A percentile compares a stretch with the other conserved stretches of the same genome.
phyloP scores from a whole-genome alignment of 2,888 invertebrate genomes.

The Melanargia galathea region DNA sequence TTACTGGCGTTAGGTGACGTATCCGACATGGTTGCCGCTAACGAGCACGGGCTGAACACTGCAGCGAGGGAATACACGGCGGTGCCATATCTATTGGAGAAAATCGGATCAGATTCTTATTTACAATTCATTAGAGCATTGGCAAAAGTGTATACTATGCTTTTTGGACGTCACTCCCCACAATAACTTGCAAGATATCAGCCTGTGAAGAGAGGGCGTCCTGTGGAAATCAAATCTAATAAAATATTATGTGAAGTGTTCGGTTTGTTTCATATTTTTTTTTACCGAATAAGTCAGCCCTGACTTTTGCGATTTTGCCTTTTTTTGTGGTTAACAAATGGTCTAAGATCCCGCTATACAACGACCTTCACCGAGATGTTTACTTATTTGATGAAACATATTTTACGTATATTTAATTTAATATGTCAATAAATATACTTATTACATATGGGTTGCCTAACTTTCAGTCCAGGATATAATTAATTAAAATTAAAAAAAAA shows the following conservation, averaged over 20 bases:
- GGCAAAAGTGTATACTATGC: neutral
- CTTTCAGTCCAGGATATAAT: too few species aligned
- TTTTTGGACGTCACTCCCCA: neutral
- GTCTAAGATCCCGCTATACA: too few species aligned
- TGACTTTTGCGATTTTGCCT: too few species aligned
- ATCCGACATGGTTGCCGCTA: neutral
- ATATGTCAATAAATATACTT: too few species aligned
- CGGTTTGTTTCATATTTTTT: neutral
- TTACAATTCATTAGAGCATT: neutral
- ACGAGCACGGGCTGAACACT: neutral
- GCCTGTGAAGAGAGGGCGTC: neutral
- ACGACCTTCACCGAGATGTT: too few species aligned
- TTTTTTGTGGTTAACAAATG: too few species aligned
- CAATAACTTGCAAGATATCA: neutral
- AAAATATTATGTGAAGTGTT: neutral
- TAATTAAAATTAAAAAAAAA: too few species aligned
- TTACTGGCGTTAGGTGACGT: conserved; percentile 3
- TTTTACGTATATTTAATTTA: too few species aligned
- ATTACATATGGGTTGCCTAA: too few species aligned
- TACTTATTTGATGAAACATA: too few species aligned
- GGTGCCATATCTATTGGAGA: neutral
- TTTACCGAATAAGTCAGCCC: too few species aligned
- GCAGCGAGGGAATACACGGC: neutral
- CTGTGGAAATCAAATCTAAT: neutral
- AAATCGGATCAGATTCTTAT: neutral